Evolutionary conservation across 2,888 invertebrate species (phyloP).

Genomic region (Parnassius apollo): DNA sequence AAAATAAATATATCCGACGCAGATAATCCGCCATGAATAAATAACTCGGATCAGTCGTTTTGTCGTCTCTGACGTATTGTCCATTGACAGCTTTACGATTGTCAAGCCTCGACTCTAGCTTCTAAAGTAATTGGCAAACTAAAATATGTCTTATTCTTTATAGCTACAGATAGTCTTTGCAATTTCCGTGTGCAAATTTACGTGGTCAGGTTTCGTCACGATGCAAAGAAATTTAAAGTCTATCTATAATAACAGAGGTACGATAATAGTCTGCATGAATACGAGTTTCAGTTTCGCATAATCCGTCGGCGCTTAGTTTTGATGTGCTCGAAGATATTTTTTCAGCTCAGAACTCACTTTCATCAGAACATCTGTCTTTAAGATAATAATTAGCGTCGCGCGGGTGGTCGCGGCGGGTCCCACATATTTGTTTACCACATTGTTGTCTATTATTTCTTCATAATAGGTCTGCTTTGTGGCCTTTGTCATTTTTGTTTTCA

Average conservation of each 20-base stretch:
- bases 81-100: conserved; percentile 63
- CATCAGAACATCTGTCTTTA: conserved; percentile 68
- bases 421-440: conserved; percentile 43
- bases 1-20: conserved; percentile 56
- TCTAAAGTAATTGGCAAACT: not conserved
- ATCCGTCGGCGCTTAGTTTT: conserved; percentile 77
- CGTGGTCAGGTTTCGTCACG: not conserved
- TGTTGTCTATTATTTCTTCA: conserved; percentile 52
- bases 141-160: not conserved
- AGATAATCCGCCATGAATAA: conserved; percentile 77
- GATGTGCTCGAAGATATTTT: conserved; percentile 67
- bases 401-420: conserved; percentile 63
- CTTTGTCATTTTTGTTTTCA: conserved; percentile 70
- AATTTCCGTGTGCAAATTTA: conserved; percentile 2
- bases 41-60: conserved; percentile 65
- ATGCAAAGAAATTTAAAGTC: conserved; percentile 3
- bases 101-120: not conserved
- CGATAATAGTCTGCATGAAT: conserved; percentile 24
- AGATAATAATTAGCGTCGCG: conserved; percentile 62
- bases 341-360: conserved; percentile 64
- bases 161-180: not conserved
- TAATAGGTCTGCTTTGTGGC: conserved; percentile 58
- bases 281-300: conserved; percentile 42
- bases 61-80: conserved; percentile 71
- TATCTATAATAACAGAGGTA: conserved; percentile 25